These are phyloP conservation scores for Acanthosepion lycidas DNA, from an alignment of 2,888 invertebrate species.

Conservation along the genomic window DNA sequence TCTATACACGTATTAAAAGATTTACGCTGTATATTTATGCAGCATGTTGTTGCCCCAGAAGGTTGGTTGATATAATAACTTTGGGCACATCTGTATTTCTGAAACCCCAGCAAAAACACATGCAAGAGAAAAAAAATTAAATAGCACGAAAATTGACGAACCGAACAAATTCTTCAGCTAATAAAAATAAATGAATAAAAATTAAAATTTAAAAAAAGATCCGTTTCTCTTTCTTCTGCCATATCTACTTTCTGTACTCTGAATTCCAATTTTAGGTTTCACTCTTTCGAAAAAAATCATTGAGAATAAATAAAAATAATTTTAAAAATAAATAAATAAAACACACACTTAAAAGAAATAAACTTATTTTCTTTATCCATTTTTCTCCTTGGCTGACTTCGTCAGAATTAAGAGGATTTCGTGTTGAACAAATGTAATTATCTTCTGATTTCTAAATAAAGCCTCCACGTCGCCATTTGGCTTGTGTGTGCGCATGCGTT, in stretches of 20 bases:
- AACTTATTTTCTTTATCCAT: background rate
- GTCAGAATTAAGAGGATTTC: conserved; percentile 33
- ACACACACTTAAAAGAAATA: background rate
- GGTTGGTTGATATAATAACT: background rate
- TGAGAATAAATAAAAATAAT: background rate
- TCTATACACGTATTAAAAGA: background rate
- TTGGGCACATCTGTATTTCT: background rate
- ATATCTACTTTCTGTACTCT: background rate
- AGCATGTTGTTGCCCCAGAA: background rate
- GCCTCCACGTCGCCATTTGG: background rate
- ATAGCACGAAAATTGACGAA: background rate
- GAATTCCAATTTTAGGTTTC: background rate
- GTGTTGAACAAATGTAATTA: conserved; percentile 33
- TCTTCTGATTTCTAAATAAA: background rate
- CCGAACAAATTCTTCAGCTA: background rate
- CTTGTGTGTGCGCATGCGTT: background rate
- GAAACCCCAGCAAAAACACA: background rate
- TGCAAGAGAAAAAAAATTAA: background rate
- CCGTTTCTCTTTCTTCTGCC: background rate
- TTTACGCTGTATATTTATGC: background rate
- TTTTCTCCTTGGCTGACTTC: conserved; percentile 1
- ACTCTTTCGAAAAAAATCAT: background rate
- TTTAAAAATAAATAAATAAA: background rate
- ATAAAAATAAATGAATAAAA: conserved; percentile 8
- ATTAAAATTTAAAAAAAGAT: background rate